These are phyloP conservation scores for Oppia nitens DNA, from an alignment of 1,140 invertebrate genomes.

Conservation along the genomic window DNA sequence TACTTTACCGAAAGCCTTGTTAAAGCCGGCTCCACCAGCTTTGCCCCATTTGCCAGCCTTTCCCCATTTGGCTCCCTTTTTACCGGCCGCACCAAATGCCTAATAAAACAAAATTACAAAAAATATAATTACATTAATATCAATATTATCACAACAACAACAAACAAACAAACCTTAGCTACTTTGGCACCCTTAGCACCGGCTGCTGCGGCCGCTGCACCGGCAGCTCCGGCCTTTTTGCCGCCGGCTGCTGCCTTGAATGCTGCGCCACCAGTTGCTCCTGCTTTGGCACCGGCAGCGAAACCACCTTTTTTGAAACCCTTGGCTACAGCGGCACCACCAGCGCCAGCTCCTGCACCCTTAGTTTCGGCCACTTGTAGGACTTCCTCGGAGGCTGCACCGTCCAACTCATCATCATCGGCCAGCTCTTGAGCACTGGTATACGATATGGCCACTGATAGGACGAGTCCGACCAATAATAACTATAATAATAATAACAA, in stretches of 20 bases:
- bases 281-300: neutral
- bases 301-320: neutral
- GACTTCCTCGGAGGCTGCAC: too few species aligned
- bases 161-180: neutral
- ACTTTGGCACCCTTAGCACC: neutral
- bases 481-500: too few species aligned
- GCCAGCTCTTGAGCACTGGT: too few species aligned
- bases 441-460: too few species aligned
- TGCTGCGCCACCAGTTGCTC: neutral
- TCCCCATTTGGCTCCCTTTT: neutral
- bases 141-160: neutral
- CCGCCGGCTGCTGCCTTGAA: neutral
- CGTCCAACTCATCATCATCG: too few species aligned
- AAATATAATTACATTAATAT: neutral
- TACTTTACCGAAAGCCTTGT: neutral
- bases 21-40: neutral
- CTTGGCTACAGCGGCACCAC: neutral
- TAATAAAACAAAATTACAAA: neutral
- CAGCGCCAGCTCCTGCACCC: neutral
- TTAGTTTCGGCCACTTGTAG: neutral
- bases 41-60: neutral
- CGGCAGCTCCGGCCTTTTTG: neutral
- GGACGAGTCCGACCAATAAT: too few species aligned
- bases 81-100: neutral
- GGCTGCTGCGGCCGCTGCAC: neutral